Evolutionary conservation across 2,113 vertebrate species (phyloP), one percentile per base, ranked within the genome.

Genomic region (Ellobius talpinus): DNA sequence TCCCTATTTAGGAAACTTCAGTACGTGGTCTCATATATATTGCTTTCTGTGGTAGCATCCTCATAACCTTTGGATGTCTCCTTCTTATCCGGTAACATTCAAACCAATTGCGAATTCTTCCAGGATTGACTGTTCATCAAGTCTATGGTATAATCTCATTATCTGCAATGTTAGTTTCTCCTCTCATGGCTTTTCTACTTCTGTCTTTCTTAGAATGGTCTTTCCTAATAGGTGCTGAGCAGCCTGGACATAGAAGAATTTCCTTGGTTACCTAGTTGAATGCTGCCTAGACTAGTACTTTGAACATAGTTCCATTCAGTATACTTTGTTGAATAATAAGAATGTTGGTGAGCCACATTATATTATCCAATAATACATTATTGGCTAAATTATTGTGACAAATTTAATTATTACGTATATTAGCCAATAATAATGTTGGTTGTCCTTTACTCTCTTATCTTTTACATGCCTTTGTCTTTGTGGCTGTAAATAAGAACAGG

Each of bases 261-360:
- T 89, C 11, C 74, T 92, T 89, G 13, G 50, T 82, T 24, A 42
- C 70, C 45, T 36, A 23, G 19, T 14, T 61, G 12, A 81, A n/a
- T 12, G 2, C 14, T 66, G 9, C 61, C 29, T 26, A 36, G 6
- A 23, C 42, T n/a, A 72, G 73, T 50, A 2, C 61, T 91, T 79
- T 63, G 17, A 66, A 19, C 11, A 45, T 50, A 73, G 17, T 68
- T 94, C 58, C 74, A 72, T 33, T 87, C 65, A 92, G 45, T 47
- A 73, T 72, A 23, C n/a, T 39, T 95, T 93, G 50, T 70, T 72
- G 29, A 96, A 78, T 87, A 65, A 31, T 45, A 72, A 47, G 55
- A 70, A 14, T 85, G 0, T 52, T 86, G 31, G 65, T 90, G 74
- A 93, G n/a, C n/a, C 66, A 86, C 13, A 94, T 19, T 39, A 39